These are phyloP conservation scores for Canis aureus DNA, from an alignment of 2,113 vertebrate species.

Conservation along the genomic window DNA sequence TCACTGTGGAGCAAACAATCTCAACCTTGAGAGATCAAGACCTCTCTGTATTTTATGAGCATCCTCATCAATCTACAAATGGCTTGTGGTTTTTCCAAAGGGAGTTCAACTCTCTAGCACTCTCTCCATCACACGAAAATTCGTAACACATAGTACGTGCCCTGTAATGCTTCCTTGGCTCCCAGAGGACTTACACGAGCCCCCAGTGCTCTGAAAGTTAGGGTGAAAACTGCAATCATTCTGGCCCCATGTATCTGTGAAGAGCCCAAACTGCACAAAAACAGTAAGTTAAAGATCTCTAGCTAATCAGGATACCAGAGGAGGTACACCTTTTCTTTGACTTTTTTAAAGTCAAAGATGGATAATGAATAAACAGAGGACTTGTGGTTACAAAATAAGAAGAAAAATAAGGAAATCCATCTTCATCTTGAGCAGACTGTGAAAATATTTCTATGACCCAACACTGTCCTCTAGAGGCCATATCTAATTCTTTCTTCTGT, in stretches of 20 bases:
- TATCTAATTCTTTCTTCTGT: not conserved
- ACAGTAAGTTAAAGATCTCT: not conserved
- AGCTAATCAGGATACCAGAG: not conserved
- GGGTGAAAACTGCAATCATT: not conserved
- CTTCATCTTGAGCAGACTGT: not conserved
- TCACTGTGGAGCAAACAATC: not conserved
- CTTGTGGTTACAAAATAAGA: not conserved
- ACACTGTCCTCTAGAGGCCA: conserved; percentile 86
- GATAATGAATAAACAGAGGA: not conserved
- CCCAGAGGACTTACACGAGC: not conserved
- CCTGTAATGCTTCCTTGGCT: rapidly evolving
- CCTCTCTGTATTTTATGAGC: not conserved
- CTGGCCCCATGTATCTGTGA: not conserved
- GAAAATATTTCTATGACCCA: conserved; percentile 74
- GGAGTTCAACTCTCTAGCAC: not conserved
- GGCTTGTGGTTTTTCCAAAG: not conserved
- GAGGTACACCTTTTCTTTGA: not conserved
- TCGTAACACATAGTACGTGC: not conserved
- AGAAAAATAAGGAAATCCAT: not conserved
- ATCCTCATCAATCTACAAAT: not conserved
- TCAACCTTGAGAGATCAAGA: not conserved
- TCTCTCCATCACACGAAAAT: not conserved
- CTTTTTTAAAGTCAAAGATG: not conserved
- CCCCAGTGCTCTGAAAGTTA: not conserved
- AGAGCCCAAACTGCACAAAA: not conserved